These are phyloP conservation scores for Stichopus chloronotus DNA, from an alignment of 35 echinoderm and acorn worm species.

Conservation along the genomic window DNA sequence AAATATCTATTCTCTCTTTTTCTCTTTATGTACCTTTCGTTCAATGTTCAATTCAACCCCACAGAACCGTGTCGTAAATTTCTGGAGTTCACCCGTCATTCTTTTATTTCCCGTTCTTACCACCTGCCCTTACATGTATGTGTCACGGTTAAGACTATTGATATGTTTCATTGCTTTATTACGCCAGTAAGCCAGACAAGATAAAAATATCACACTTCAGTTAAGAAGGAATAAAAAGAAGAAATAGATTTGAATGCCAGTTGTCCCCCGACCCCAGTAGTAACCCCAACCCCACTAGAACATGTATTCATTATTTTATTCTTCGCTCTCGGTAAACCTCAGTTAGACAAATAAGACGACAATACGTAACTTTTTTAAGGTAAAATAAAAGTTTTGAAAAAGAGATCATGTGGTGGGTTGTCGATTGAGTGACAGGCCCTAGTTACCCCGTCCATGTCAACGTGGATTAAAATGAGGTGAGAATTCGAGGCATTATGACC, in stretches of 20 bases:
- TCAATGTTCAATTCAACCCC: too few relatives aligned
- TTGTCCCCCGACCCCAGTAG: background rate
- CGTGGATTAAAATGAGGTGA: background rate
- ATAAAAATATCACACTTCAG: background rate
- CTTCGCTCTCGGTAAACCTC: background rate
- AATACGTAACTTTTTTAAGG: background rate
- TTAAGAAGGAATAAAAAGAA: too few relatives aligned
- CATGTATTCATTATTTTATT: background rate
- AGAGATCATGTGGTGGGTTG: background rate
- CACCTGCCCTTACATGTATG: background rate
- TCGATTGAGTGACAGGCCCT: background rate
- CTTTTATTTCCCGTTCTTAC: background rate
- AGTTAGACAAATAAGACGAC: background rate
- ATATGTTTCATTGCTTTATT: background rate
- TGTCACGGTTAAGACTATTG: background rate
- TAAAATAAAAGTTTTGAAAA: background rate
- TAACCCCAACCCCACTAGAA: background rate
- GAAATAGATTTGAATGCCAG: too few relatives aligned
- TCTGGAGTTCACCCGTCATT: background rate
- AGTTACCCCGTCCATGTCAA: background rate
- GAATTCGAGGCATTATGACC: constrained; percentile 3
- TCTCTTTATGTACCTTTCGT: too few relatives aligned
- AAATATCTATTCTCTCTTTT: too few relatives aligned
- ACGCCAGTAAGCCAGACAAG: background rate
- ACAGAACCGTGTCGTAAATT: background rate